Evolutionary conservation across 2,797 vertebrate genomes (phyloP), one percentile per base, ranked within the genome.

Genomic region (Hirundo rustica): DNA sequence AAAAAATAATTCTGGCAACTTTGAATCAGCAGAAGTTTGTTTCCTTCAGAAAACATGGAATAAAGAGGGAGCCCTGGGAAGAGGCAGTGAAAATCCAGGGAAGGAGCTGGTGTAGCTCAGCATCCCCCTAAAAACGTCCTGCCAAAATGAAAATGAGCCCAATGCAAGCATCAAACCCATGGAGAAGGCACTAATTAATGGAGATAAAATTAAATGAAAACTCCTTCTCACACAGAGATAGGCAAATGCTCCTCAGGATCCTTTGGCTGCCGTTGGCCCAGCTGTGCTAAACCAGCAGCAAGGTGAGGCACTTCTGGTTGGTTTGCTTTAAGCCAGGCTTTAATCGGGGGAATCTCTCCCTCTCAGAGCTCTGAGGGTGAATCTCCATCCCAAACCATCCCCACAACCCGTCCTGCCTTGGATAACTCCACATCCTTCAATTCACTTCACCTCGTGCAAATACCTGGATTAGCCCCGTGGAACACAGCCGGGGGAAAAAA

Each of bases 241-340:
- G 91, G 91, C 84, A 94, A 96, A 96, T 77, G 70, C 76, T 74
- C 47, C 15, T 71, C 78, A 48, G 73, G 58, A 23, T 25, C 30
- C 65, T 67, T 72, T 38, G 23, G 64, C 22, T 16, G 51, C 6
- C 7, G 44, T 22, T 74, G 53, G 85, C 90, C 88, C 91, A 84
- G 88, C 92, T 92, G 82, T 36, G 83, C 88, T 67, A 48, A 58
- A 38, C 11, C 74, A 36, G 83, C 92, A 87, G 90, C 64, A 36
- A 92, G 80, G 91, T 77, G 93, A 95, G 88, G 91, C 74, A 15
- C 71, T 85, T n/a, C 95, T 89, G 21, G 4, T 66, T 66, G 66
- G 78, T 74, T 94, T 88, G 95, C 91, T 94, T 87, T 82, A 68
- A 76, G 40, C 73, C 73, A 71, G 50, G 66, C 85, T 95, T 67